These are phyloP conservation scores for Masnerella sp. DNA, from an alignment of 2,888 invertebrate genomes.

Conservation along the genomic window DNA sequence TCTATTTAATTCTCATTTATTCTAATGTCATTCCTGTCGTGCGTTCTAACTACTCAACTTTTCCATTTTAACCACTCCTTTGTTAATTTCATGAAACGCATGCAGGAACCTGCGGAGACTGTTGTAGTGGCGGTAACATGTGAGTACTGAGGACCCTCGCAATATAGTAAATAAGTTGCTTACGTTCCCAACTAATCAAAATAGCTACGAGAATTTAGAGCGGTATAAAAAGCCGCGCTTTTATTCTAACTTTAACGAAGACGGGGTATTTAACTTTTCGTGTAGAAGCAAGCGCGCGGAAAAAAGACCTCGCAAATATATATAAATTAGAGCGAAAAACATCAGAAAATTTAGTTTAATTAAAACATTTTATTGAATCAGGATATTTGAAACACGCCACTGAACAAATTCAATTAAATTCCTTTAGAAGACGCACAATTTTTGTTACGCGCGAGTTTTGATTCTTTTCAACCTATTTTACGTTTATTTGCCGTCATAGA, in stretches of 20 bases:
- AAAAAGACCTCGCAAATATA: no score
- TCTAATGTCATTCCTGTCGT: constrained; percentile 38
- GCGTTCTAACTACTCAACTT: constrained; percentile 43
- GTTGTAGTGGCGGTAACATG: constrained; percentile 43
- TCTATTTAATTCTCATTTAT: constrained; percentile 44
- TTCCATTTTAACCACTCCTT: constrained; percentile 49
- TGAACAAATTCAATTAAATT: no score
- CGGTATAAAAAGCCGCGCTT: constrained; percentile 41
- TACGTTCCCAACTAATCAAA: constrained; percentile 53
- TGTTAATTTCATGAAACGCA: constrained; percentile 48
- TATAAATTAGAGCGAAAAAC: no score
- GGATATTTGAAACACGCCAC: no score
- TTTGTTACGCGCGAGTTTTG: no score
- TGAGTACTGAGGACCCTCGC: constrained; percentile 40
- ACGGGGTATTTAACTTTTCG: background rate
- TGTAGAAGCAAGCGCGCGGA: no score
- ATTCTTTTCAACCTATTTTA: no score
- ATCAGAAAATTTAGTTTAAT: no score
- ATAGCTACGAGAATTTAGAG: constrained; percentile 42
- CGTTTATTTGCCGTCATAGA: no score
- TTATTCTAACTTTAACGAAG: constrained; percentile 51
- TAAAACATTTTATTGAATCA: no score
- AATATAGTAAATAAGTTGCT: constrained; percentile 49
- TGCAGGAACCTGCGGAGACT: constrained; percentile 26
- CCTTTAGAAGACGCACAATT: no score